Evolutionary conservation across 2,113 vertebrate genomes (phyloP), one percentile per base, ranked within the genome.

Genomic region (Rallus limicola): DNA sequence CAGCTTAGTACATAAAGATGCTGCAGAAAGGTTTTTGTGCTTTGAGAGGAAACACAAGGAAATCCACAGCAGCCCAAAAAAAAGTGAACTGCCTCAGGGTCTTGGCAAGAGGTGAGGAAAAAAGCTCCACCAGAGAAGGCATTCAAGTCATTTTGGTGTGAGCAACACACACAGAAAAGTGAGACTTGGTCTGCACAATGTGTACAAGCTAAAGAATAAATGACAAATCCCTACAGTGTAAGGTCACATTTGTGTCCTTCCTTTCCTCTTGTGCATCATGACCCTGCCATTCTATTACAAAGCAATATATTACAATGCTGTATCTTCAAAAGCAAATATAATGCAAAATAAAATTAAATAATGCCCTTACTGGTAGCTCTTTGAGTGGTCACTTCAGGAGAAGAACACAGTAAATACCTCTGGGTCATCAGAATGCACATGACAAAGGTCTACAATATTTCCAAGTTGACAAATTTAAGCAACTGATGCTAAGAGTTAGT

Each of bases 1-100:
- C 5, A 31, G 6, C 14, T 69, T 1, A 3, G 4, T 13, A 23
- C 28, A 3, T 0, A 71, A n/a, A 68, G 26, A 26, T 26, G 28
- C 34, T 50, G 16, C 52, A 67, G 36, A 34, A n/a, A 26, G 5
- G 5, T 4, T 5, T n/a, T 40, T 38, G 17, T 29, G 31, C n/a
- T 80, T 10, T 10, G 31, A 55, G 4, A 29, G 16, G 14, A 72
- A 67, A 29, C 8, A 29, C 31, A 9, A 67, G 16, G 4, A 46
- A 69, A 9, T n/a, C 12, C 44, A 64, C 28, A 85, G 44, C 53
- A 82, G 34, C 3, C 17, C 10, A 34, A 13, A 74, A 33, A 55
- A 58, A 2, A 44, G 26, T 1, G 5, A 81, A 9, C 9, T 53
- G 62, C 21, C 21, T 58, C 17, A 19, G 40, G 23, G 48, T 17